Percentiles rank a stretch among this genome's conserved stretches.
phyloP scores from a whole-genome alignment of 2,888 invertebrate genomes.

The Pristionchus mayeri region DNA sequence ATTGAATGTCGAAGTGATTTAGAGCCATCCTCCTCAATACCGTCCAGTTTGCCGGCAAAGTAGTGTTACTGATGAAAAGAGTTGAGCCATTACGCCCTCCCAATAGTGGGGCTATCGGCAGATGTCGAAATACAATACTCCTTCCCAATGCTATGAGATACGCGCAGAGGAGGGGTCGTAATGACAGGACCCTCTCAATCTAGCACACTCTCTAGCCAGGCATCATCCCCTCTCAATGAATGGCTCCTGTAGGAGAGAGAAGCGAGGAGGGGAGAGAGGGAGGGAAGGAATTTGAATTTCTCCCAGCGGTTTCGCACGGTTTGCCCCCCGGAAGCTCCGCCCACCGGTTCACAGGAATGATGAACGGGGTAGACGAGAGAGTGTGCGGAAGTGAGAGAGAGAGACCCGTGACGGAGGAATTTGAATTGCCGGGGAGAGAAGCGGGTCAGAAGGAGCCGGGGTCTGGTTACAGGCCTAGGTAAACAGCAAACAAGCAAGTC shows the following conservation, averaged over 20 bases:
- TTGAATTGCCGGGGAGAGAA: neutral
- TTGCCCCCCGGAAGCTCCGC: neutral
- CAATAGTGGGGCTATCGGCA: no score
- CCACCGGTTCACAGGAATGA: no score
- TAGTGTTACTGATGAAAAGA: no score
- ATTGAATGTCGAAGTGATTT: no score
- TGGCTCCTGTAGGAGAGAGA: neutral
- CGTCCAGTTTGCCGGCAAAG: no score
- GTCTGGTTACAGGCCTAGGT: no score
- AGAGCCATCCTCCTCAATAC: no score
- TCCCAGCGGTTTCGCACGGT: neutral
- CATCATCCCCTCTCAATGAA: neutral
- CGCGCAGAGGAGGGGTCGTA: no score
- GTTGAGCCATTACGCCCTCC: no score
- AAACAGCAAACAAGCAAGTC: neutral
- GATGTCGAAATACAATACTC: slow-evolving; percentile 25
- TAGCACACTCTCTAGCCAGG: neutral
- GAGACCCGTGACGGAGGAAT: no score
- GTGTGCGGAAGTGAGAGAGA: neutral
- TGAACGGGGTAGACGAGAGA: no score
- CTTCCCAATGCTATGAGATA: neutral
- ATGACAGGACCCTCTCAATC: neutral
- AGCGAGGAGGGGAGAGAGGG: neutral
- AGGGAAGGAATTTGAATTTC: slow-evolving; percentile 12
- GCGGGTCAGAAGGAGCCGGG: neutral